A percentile compares a stretch with the other conserved stretches of the same genome.
Conservation (phyloP, 1,140 invertebrate species). For the Medauroidea extradentata region DNA sequence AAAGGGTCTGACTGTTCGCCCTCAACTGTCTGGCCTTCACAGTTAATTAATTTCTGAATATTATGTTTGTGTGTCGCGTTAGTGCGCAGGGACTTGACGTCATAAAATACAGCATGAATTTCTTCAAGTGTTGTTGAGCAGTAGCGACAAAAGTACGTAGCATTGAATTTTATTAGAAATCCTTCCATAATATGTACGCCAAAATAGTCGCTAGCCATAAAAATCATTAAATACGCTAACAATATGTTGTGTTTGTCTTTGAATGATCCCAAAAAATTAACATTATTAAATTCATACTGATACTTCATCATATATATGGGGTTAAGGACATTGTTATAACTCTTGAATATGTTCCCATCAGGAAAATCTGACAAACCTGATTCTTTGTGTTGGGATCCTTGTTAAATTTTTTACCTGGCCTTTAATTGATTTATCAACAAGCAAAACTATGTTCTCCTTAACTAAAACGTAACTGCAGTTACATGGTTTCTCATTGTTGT, state of each 20-base stretch:
- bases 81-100: no score
- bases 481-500: no score
- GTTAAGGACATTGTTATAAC: slow-evolving; percentile 28
- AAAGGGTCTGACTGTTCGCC: slow-evolving; percentile 26
- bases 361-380: no score
- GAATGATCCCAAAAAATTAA: slow-evolving; percentile 33
- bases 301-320: no score
- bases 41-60: not conserved
- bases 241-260: slow-evolving; percentile 36
- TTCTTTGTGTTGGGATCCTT: no score
- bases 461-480: no score
- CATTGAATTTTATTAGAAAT: slow-evolving; percentile 4
- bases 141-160: slow-evolving; percentile 1
- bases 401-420: no score
- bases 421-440: no score
- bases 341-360: no score
- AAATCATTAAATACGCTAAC: slow-evolving; percentile 36
- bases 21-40: not conserved
- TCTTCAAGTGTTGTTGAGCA: not conserved
- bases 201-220: slow-evolving; percentile 4
- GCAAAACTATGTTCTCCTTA: no score
- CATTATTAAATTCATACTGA: slow-evolving; percentile 37
- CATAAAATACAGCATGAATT: no score
- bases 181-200: slow-evolving; percentile 1
- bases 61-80: no score